A percentile compares a stretch with the other conserved stretches of the same genome.
Conservation (phyloP, 2,797 vertebrate species). For the Allobates femoralis region DNA sequence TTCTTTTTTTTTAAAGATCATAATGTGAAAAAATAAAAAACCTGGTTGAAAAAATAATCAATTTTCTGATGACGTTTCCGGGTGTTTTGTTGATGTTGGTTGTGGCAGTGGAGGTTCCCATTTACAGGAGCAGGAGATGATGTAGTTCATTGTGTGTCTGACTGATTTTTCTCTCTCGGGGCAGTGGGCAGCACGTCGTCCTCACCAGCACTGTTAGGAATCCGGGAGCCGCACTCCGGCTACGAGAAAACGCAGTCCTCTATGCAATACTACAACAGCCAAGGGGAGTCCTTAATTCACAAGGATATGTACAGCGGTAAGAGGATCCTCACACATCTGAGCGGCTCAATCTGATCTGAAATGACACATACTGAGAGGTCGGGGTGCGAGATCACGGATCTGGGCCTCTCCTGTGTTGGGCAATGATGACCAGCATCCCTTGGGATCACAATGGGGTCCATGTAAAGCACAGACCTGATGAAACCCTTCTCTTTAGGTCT, state of each 20-base stretch:
- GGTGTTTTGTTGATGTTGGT: not conserved
- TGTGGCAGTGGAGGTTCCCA: not conserved
- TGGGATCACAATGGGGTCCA: not conserved
- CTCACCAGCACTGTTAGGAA: conserved; percentile 91
- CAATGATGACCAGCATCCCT: not conserved
- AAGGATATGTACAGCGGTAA: conserved; percentile 94
- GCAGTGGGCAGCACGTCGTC: conserved; percentile 94
- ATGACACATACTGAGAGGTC: not conserved
- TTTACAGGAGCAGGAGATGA: not conserved
- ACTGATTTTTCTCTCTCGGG: conserved; percentile 39
- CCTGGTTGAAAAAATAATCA: not conserved
- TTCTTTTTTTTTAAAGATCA: no score
- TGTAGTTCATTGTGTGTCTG: not conserved
- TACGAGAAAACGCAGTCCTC: conserved; percentile 90
- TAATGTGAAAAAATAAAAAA: not conserved
- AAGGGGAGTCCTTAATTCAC: conserved; percentile 86
- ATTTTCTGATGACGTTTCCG: not conserved
- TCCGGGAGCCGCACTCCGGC: conserved; percentile 90
- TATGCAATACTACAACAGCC: conserved; percentile 97
- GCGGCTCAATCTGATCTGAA: not conserved
- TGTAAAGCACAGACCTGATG: not conserved
- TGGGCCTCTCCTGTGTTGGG: not conserved
- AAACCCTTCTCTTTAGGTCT: no score
- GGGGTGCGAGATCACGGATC: not conserved
- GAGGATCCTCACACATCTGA: conserved; percentile 10